Evolutionary conservation across 2,113 vertebrate species (phyloP), one percentile per base, ranked within the genome.

Genomic region (Emydura subglobosa): DNA sequence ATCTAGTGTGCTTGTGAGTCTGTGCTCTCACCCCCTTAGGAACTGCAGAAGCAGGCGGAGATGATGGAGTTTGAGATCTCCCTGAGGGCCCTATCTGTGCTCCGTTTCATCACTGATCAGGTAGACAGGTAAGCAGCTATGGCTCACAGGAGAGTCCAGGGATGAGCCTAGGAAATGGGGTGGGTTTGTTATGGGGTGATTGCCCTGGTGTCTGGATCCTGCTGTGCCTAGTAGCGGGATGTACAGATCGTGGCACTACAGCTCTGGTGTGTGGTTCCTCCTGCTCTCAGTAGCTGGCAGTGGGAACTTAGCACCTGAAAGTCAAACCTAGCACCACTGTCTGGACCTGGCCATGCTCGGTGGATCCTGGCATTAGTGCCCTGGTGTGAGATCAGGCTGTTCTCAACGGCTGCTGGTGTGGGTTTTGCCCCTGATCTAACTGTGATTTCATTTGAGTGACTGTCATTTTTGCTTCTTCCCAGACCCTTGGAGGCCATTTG

Each of bases 41-140:
- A 99, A 92, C 96, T 99, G 85, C 98, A 99, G 97, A 97, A 96
- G 55, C 99, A 99, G 94, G 98, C 97, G 0, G 97, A 98, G 81
- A 65, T 85, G 0, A 97, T 99, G 98, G 99, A 99, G 95, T 99
- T 99, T 98, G 98, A 99, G 91, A 99, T 99, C 81, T 98, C 99
- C 9, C 96, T 99, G 92, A 99, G 99, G 97, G 99, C 99, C 4
- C 94, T 99, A 17, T 99, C 99, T 0, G 99, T 99, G 87, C 98
- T 99, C 87, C 98, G 99, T 39, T 99, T 99, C 96, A 98, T 99
- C 98, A 99, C 99, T 0, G 99, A 99, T 91, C 98, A 99, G 57
- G 94, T 98, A 47, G 98, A 99, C 93, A 99, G 99, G 99, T 99
- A 82, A 79, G 98, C 83, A 61, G 10, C 44, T 39, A 76, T 31